Evolutionary conservation across 2,888 invertebrate species (phyloP), one percentile per base, ranked within the genome.

Genomic region (Autographa pulchrina): DNA sequence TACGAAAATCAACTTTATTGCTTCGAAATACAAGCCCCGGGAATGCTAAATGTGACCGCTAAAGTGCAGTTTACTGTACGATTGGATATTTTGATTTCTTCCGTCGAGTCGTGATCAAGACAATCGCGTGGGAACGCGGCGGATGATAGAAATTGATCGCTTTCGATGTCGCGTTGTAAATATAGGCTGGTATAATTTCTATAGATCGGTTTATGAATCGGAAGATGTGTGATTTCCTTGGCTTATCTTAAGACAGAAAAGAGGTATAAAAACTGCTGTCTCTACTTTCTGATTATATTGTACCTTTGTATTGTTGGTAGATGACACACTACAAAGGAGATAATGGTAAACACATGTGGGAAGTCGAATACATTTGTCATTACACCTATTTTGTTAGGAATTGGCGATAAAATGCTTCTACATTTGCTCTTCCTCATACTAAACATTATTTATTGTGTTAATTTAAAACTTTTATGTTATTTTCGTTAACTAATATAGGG

Each of bases 81-180:
- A 60, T 63, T 72, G 64, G 35, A 31, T 70, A 65, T 59, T 62
- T 70, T 59, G 54, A 72, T 76, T 52, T 70, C 75, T 81, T 81
- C 73, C 72, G 73, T 38, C 25, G 54, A 31, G 56, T 52, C 52
- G 43, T 38, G 56, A 31, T 62, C 58, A 66, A 68, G 52, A 69
- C 59, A 72, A 65, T 72, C 62, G 68, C 73, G 84, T 84, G 82
- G 62, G 82, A 82, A 82, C 56, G 25, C 20, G 62, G n/a, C n/a
- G 20, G 70, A 43, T 18, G 61, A 64, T 78, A 77, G 84, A 84
- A 84, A 82, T 75, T 76, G 54, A 56, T 76, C 31, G 70, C 84
- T 76, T 70, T 75, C 63, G 56, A 68, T 72, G 31, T 61, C 68
- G 60, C 41, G 60, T 58, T 67, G 43, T 32, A 43, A 60, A 14